Evolutionary conservation across 2,797 vertebrate species (phyloP).

Genomic region (Crossoptilon crossoptilon): DNA sequence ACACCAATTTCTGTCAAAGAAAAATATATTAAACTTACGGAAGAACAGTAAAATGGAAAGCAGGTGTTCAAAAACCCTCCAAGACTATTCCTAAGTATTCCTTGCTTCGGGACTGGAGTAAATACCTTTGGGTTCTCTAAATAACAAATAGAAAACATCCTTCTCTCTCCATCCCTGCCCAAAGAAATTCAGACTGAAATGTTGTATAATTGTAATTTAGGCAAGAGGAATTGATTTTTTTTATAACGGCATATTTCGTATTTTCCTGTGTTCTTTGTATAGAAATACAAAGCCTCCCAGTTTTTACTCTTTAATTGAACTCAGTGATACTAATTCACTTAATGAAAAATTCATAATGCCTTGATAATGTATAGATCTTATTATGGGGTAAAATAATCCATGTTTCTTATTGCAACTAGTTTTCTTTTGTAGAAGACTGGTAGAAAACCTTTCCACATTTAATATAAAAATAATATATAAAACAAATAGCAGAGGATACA

Average conservation of each 20-base stretch:
- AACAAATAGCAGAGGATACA: neutral
- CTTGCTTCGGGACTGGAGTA: conserved; percentile 21
- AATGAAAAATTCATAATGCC: conserved; percentile 7
- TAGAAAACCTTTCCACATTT: neutral
- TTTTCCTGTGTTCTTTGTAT: neutral
- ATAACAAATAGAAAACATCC: neutral
- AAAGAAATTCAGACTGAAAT: neutral
- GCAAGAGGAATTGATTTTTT: neutral
- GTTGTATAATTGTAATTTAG: neutral
- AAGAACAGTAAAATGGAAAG: conserved; percentile 12
- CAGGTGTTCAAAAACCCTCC: conserved; percentile 1
- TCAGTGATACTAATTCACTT: neutral
- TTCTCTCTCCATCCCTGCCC: neutral
- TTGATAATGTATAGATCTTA: neutral
- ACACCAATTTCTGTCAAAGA: neutral
- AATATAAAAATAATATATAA: conserved; percentile 30
- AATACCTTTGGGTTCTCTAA: conserved; percentile 3
- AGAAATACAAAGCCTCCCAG: neutral
- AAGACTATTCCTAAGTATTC: conserved; percentile 32
- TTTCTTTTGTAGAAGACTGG: neutral
- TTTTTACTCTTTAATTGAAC: conserved; percentile 8
- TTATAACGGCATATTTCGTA: neutral
- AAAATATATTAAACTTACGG: conserved; percentile 15
- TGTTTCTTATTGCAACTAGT: neutral
- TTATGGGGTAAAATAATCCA: neutral